Conservation (phyloP, 2,888 invertebrate genomes). For the Nemoura dubitans region DNA sequence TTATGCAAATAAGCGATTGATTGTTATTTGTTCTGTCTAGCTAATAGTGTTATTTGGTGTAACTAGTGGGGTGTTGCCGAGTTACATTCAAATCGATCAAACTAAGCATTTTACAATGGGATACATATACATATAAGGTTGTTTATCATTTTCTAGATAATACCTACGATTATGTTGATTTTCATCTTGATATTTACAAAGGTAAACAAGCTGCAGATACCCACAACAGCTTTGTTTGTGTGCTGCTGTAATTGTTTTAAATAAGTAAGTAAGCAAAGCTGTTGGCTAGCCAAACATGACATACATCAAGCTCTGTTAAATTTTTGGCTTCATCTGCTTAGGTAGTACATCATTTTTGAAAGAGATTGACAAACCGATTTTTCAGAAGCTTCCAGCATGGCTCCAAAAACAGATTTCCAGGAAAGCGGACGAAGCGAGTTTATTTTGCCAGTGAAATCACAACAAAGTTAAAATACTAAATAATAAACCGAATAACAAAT, state of each 20-base stretch:
- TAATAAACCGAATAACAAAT: not conserved
- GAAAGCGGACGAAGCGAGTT: not conserved
- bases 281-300: not conserved
- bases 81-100: not conserved
- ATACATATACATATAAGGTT: not conserved
- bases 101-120: constrained; percentile 5
- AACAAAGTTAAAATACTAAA: not conserved
- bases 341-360: not conserved
- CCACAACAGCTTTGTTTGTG: not conserved
- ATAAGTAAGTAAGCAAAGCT: not conserved
- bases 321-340: not conserved
- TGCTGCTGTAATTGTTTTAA: too few species aligned
- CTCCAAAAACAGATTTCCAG: not conserved
- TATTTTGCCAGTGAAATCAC: not conserved
- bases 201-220: not conserved
- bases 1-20: not conserved
- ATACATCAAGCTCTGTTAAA: not conserved
- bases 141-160: not conserved
- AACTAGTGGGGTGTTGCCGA: not conserved
- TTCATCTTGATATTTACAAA: not conserved
- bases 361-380: not conserved
- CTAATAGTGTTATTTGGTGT: not conserved
- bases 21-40: not conserved
- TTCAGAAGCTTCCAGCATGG: not conserved
- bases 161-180: not conserved